A percentile compares a stretch with the other conserved stretches of the same genome.
Conservation (phyloP, 2,797 vertebrate genomes). For the Heterohyrax brucei region DNA sequence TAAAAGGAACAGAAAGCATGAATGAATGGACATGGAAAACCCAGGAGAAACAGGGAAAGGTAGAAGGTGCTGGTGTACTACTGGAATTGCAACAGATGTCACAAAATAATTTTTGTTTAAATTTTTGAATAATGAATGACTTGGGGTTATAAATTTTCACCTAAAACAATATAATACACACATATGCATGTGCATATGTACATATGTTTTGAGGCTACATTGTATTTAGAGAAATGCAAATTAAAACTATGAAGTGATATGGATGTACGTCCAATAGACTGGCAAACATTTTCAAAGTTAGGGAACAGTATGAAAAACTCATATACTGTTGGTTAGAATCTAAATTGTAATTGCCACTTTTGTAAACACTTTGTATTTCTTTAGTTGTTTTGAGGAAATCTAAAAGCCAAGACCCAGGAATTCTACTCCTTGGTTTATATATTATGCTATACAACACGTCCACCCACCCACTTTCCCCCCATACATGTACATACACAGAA, state of each 20-base stretch:
- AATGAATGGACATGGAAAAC: too few relatives aligned
- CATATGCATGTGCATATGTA: too few relatives aligned
- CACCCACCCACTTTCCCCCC: too few relatives aligned
- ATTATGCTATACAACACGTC: too few relatives aligned
- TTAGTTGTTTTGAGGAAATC: not conserved
- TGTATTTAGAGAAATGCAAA: not conserved
- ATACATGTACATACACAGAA: not conserved
- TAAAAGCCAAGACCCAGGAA: not conserved
- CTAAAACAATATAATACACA: too few relatives aligned
- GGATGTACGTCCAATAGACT: not conserved
- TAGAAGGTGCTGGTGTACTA: too few relatives aligned
- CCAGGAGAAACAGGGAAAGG: too few relatives aligned
- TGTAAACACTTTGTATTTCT: not conserved
- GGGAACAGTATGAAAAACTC: not conserved
- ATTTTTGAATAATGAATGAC: too few relatives aligned
- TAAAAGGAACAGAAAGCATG: too few relatives aligned
- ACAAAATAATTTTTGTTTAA: too few relatives aligned
- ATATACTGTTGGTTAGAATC: not conserved
- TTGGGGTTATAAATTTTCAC: too few relatives aligned
- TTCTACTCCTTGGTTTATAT: not conserved
- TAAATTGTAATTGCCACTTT: not conserved
- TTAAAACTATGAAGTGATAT: not conserved
- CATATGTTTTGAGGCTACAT: not conserved
- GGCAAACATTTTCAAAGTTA: not conserved
- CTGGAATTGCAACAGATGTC: too few relatives aligned